Evolutionary conservation across 92 coral and sea anemone genomes (phyloP), one percentile per base, ranked within the genome.

Genomic region (Phenganax stokvisi): DNA sequence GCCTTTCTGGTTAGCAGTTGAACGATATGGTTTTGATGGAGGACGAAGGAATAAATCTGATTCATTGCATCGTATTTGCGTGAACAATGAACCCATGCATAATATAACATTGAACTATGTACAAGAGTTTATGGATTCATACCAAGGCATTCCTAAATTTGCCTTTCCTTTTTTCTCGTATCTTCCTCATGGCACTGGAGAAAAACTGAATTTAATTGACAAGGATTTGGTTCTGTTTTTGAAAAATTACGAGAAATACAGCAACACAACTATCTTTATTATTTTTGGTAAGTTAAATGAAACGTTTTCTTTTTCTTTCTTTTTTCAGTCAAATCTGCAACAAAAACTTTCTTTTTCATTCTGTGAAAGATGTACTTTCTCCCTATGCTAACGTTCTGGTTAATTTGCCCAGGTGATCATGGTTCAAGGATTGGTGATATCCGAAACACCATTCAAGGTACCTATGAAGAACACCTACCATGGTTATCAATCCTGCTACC

Each of bases 361-460:
- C 65, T 59, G 7, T 59, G 15, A 59, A 59, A 13, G 16, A 12
- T 13, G 1, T 59, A 12, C 65, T 37, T 30, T 68, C 73, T 12
- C 70, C 37, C 70, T 6, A 64, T 5, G 5, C 47, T 5, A 37
- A 37, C 47, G 47, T 37, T 37, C 47, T 37, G 47, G 47, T 37
- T 37, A 37, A 37, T 37, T 37, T 37, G 3, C 9, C 30, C 47
- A 90, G 93, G 93, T 59, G 93, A 90, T 51, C 93, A 90, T 80
- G 93, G 93, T 8, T 89, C 93, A 62, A 82, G 93, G 60, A 84
- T 90, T 57, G 93, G 93, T 3, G 87, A 85, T 1, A 75, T 88
- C 20, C 87, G 93, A 54, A 90, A 90, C 86, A 82, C 93, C 13
- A 90, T 90, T 85, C 93, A 90, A 65, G 93, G 93, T 9, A 88